A percentile compares a stretch with the other conserved stretches of the same genome.
phyloP scores from a whole-genome alignment of 2,888 invertebrate species.

The Agrochola macilenta region DNA sequence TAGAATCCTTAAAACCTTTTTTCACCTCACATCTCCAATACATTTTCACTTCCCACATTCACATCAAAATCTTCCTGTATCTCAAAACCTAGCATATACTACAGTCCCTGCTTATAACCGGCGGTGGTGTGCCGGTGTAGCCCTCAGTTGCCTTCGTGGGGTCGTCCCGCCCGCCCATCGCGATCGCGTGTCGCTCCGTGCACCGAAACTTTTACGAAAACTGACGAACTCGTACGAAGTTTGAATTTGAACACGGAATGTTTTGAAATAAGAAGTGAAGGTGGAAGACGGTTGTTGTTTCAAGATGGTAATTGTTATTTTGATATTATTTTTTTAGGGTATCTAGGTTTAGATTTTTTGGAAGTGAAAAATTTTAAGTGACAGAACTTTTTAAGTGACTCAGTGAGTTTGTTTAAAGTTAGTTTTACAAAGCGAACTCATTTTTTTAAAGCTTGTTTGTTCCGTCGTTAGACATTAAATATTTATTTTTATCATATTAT shows the following conservation, averaged over 20 bases:
- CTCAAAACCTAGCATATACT: constrained; percentile 53
- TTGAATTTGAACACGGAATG: constrained; percentile 53
- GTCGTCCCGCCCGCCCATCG: constrained; percentile 71
- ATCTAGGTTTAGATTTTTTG: background rate
- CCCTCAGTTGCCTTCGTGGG: constrained; percentile 82
- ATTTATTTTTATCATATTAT: no score
- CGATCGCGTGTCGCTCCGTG: constrained; percentile 53
- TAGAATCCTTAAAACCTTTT: no score
- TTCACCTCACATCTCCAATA: no score
- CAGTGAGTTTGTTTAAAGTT: no score
- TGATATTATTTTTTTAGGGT: background rate
- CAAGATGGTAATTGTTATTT: constrained; percentile 53
- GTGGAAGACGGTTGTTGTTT: constrained; percentile 27
- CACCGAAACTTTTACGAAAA: constrained; percentile 63
- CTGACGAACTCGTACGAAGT: constrained; percentile 34
- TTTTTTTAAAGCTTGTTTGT: no score
- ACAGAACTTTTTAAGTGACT: background rate
- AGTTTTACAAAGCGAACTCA: no score
- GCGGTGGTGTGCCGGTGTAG: constrained; percentile 69
- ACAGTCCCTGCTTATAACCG: constrained; percentile 76
- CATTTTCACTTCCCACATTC: background rate
- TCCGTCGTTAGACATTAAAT: no score
- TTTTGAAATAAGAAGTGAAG: constrained; percentile 47
- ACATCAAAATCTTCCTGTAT: background rate
- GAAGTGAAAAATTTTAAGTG: background rate